Conservation (phyloP, 2,888 invertebrate species). For the Dynastes grantii region DNA sequence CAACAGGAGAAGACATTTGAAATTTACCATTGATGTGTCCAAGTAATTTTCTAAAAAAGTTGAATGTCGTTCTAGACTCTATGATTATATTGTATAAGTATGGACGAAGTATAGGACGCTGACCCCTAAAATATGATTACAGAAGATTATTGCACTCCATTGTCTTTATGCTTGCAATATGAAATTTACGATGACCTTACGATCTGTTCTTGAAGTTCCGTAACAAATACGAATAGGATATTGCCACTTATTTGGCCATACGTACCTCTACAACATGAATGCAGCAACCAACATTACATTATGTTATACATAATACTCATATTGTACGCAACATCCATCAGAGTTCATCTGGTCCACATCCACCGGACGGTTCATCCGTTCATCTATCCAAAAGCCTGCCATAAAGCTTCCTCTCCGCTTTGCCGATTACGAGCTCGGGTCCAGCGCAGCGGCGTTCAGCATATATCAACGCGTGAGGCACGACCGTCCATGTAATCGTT, state of each 20-base stretch:
- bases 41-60: no score
- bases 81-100: no score
- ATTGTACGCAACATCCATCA: not conserved
- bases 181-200: slow-evolving; percentile 31
- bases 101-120: no score
- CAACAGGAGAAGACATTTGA: no score
- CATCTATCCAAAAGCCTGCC: slow-evolving; percentile 52
- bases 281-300: not conserved
- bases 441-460: slow-evolving; percentile 48
- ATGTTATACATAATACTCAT: not conserved
- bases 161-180: slow-evolving; percentile 1
- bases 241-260: slow-evolving; percentile 53
- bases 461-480: slow-evolving; percentile 58
- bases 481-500: slow-evolving; percentile 65
- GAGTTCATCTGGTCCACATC: not conserved
- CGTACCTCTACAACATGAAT: not conserved
- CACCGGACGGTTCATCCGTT: not conserved
- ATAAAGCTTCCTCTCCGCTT: slow-evolving; percentile 55
- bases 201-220: slow-evolving; percentile 43
- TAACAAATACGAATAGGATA: slow-evolving; percentile 56
- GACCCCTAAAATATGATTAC: not conserved
- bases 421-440: no score
- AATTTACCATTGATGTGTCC: no score
- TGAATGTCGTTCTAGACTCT: no score
- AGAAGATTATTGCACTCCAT: not conserved